Base-by-base conservation (phyloP, 1,140 invertebrate genomes). In the Drosophila kepulauana region DNA sequence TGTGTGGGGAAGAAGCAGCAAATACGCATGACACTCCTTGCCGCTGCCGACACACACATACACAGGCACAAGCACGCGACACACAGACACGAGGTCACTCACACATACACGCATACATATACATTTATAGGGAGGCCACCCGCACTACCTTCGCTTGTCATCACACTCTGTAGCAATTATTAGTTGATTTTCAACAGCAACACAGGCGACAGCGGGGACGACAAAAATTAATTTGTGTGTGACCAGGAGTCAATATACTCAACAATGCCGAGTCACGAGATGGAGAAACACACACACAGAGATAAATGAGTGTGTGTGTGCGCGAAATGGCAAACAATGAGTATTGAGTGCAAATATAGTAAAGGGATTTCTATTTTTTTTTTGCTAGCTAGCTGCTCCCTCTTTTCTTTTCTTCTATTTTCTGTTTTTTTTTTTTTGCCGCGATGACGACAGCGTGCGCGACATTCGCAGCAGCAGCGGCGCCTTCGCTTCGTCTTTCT, bases 1-100 rank as follows among this genome's bases (percentile, higher is more conserved):
- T 45, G 52, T 33, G 28, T 28, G 15, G 33, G 33, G 65, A 54
- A 46, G 41, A 71, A 65, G 61, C 61, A 78, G 73, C 63, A 57
- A 87, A 87, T 88, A 88, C 84, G 85, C 84, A 88, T 89, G 84
- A 89, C 84, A 88, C 84, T 88, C 84, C 84, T 85, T 89, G 81
- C 84, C 85, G 73, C 74, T 87, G 77, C 84, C 84, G 78, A 43
- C 48, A 70, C 82, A 74, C 66, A 54, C 82, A 74, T 62, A 54
- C 80, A 57, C 65, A 59, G 58, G 59, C 54, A 64, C 51, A 65
- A 79, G 78, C 78, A 87, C 84, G 85, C 84, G 80, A 88, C 79
- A 78, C 84, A 88, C 67, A 72, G 66, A 82, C 77, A 88, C 78
- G 81, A 89, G 82, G 82, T 88, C 82, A 87, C 82, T 87, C 79